A percentile compares a stretch with the other conserved stretches of the same genome.
These are phyloP conservation scores for Maconellicoccus hirsutus DNA, from an alignment of 1,140 invertebrate species.

Conservation along the genomic window DNA sequence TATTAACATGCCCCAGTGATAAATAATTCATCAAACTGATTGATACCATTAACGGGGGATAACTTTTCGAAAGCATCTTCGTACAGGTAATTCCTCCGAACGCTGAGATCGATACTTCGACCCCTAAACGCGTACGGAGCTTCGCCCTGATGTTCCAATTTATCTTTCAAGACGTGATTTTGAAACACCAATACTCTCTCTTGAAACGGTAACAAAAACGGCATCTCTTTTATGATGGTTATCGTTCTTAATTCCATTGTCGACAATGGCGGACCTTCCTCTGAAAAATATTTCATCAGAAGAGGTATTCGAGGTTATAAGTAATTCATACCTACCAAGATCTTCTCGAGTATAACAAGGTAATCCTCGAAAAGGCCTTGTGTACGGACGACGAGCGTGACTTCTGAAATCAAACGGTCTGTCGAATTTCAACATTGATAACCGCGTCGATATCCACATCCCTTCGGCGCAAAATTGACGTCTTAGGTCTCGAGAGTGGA, in stretches of 20 bases:
- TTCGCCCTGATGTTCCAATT: slow-evolving; percentile 58
- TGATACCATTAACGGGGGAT: slow-evolving; percentile 69
- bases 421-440: slow-evolving; percentile 42
- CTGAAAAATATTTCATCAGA: slow-evolving; percentile 31
- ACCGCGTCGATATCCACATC: slow-evolving; percentile 63
- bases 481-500: slow-evolving; percentile 67
- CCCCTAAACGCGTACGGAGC: slow-evolving; percentile 59
- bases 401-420: slow-evolving; percentile 48
- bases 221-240: slow-evolving; percentile 79
- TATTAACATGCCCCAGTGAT: neutral
- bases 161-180: slow-evolving; percentile 56
- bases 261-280: slow-evolving; percentile 70
- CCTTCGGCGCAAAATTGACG: slow-evolving; percentile 60
- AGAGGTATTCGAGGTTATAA: neutral
- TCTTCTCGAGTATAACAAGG: slow-evolving; percentile 49
- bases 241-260: slow-evolving; percentile 77
- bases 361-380: slow-evolving; percentile 48
- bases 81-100: slow-evolving; percentile 84
- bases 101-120: slow-evolving; percentile 62
- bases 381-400: slow-evolving; percentile 41
- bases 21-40: neutral
- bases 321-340: slow-evolving; percentile 33
- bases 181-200: slow-evolving; percentile 78
- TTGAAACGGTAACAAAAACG: slow-evolving; percentile 84
- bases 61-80: slow-evolving; percentile 95